Evolutionary conservation across 2,888 invertebrate genomes (phyloP).

Genomic region (Zootermopsis nevadensis): DNA sequence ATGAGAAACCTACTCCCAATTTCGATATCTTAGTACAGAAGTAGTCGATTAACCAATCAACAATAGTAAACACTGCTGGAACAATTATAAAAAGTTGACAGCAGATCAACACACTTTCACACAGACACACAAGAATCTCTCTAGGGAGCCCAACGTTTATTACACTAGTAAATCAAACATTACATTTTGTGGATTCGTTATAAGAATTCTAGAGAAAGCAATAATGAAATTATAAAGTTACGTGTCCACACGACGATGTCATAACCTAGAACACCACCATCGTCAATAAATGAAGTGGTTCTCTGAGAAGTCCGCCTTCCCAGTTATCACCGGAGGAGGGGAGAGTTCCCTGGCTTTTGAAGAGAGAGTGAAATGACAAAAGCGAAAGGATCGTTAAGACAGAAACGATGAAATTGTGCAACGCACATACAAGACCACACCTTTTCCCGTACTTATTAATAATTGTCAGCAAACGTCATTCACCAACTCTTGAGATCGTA

Average conservation of each 20-base stretch:
- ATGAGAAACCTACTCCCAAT: no score
- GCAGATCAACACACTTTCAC: background rate
- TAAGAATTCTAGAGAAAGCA: background rate
- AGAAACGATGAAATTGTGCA: background rate
- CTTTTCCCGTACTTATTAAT: background rate
- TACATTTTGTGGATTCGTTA: background rate
- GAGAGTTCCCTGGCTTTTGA: background rate
- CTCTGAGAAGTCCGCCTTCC: no score
- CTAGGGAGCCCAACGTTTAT: background rate
- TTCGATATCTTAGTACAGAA: no score
- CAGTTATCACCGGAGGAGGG: background rate
- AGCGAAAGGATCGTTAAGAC: background rate
- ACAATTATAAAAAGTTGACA: background rate
- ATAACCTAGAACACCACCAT: no score
- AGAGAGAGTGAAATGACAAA: constrained; percentile 11
- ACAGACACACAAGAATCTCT: background rate
- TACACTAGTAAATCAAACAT: background rate
- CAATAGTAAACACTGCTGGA: no score
- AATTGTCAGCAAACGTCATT: background rate
- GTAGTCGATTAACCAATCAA: no score
- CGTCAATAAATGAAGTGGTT: no score
- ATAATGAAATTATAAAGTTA: no score
- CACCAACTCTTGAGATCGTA: no score
- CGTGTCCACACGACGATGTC: no score
- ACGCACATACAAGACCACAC: background rate